Percentiles rank a stretch among this genome's conserved stretches.
Evolutionary conservation across 2,797 vertebrate genomes (phyloP).

Genomic region (Perdix hodgsoniae): DNA sequence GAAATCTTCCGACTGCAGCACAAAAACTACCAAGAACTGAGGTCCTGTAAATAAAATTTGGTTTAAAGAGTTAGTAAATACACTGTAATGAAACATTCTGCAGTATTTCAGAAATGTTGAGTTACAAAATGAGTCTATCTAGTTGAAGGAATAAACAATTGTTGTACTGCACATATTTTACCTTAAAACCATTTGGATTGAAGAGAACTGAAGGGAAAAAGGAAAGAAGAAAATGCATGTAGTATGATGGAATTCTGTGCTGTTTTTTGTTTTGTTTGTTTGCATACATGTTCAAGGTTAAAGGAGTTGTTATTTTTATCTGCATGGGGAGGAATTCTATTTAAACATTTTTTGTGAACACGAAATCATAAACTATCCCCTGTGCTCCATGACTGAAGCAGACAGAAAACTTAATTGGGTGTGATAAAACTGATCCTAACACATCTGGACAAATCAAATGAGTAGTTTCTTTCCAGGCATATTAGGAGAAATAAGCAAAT

Average conservation of each 20-base stretch:
- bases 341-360: not conserved
- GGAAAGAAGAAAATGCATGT: not conserved
- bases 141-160: not conserved
- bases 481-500: not conserved
- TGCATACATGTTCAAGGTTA: not conserved
- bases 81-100: not conserved
- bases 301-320: not conserved
- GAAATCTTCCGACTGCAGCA: slow-evolving; percentile 2
- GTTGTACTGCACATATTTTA: not conserved
- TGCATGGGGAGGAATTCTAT: not conserved
- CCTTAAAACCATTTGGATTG: not conserved
- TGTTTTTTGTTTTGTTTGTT: not conserved
- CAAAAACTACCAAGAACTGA: slow-evolving; percentile 1
- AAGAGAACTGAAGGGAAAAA: not conserved
- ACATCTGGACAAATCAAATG: not conserved
- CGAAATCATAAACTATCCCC: not conserved
- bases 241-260: too few relatives aligned
- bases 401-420: not conserved
- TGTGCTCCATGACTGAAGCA: not conserved
- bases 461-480: not conserved
- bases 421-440: slow-evolving; percentile 3
- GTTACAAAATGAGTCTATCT: not conserved
- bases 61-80: not conserved
- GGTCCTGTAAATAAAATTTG: not conserved
- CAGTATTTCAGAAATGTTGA: not conserved